phyloP scores from a whole-genome alignment of 2,797 vertebrate genomes.

The Lophotriccus pileatus region DNA sequence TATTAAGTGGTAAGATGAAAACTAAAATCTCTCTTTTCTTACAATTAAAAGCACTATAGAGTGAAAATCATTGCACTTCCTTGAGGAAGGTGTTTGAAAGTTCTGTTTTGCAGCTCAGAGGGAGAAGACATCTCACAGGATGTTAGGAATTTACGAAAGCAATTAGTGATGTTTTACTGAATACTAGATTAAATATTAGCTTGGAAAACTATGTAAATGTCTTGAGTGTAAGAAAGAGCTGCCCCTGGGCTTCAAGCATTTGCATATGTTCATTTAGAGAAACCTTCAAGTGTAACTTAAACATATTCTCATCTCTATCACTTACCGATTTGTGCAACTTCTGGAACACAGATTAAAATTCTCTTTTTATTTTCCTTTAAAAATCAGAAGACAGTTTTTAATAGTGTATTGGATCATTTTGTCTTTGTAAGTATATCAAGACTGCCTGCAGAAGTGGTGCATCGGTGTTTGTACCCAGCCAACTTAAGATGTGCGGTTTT shows the following conservation, averaged over 20 bases:
- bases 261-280: slow-evolving; percentile 38
- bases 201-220: slow-evolving; percentile 32
- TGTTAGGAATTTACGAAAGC: slow-evolving; percentile 34
- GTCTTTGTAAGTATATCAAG: background rate
- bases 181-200: slow-evolving; percentile 54
- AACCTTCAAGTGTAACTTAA: slow-evolving; percentile 32
- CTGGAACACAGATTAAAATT: background rate
- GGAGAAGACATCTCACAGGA: slow-evolving; percentile 8
- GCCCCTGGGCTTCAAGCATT: slow-evolving; percentile 11
- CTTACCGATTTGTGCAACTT: background rate
- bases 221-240: background rate
- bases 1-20: background rate
- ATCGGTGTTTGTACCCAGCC: background rate
- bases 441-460: fast-evolving
- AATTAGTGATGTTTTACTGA: slow-evolving; percentile 47
- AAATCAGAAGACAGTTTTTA: background rate
- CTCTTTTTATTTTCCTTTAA: background rate
- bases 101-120: background rate
- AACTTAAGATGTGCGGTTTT: background rate
- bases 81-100: background rate
- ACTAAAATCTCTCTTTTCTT: background rate
- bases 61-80: background rate
- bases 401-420: background rate
- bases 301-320: slow-evolving; percentile 30
- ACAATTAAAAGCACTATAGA: background rate